These are phyloP conservation scores for Philonicus albiceps DNA, from an alignment of 2,888 invertebrate species.

Conservation along the genomic window DNA sequence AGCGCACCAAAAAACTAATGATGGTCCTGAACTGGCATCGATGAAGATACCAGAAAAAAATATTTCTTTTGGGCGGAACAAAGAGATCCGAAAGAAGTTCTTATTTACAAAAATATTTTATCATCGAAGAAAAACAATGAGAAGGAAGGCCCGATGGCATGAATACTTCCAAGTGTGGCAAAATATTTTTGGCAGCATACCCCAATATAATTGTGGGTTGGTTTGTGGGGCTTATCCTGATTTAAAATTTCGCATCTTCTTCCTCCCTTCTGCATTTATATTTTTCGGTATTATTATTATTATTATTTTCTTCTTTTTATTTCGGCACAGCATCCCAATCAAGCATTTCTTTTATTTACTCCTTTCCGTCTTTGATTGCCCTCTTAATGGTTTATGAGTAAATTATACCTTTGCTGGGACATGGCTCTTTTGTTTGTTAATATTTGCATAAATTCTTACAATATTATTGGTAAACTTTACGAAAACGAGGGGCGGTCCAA, in stretches of 20 bases:
- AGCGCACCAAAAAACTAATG: background rate
- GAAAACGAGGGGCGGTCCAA: background rate
- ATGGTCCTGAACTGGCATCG: background rate
- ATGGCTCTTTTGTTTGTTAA: background rate
- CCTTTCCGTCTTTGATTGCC: background rate
- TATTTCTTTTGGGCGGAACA: background rate
- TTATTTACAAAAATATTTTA: slow-evolving; percentile 33
- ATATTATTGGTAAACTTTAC: background rate
- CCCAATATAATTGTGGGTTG: background rate
- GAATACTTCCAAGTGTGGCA: slow-evolving; percentile 20
- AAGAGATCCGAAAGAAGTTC: slow-evolving; percentile 9
- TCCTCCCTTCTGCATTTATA: background rate
- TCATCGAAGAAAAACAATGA: slow-evolving; percentile 31
- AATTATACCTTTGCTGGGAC: slow-evolving; percentile 14
- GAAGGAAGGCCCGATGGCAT: background rate
- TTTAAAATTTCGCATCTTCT: slow-evolving; percentile 5
- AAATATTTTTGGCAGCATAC: slow-evolving; percentile 8
- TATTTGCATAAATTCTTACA: slow-evolving; percentile 32
- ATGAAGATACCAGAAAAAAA: slow-evolving; percentile 13
- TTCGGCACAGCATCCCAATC: background rate
- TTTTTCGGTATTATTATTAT: background rate
- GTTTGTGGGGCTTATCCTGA: slow-evolving; percentile 5
- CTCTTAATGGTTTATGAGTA: background rate
- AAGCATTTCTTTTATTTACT: slow-evolving; percentile 21
- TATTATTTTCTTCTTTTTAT: background rate